Evolutionary conservation across 2,888 invertebrate genomes (phyloP).

Genomic region (Nemoura dubitans): DNA sequence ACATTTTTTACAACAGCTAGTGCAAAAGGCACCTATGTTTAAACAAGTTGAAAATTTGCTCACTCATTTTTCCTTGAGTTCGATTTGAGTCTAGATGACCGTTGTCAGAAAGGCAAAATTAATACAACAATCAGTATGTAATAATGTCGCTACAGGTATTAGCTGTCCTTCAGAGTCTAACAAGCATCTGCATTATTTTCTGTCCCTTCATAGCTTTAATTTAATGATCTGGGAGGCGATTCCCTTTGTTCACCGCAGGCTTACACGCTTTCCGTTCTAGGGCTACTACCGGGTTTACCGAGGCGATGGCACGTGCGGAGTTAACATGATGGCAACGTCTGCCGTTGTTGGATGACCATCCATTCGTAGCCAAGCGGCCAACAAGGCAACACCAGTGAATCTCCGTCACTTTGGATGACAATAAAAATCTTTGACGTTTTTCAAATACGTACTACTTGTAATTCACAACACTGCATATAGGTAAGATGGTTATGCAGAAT

Average conservation of each 20-base stretch:
- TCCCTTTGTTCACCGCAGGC: too few species aligned
- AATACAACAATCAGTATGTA: too few species aligned
- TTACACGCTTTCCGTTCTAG: constrained; percentile 58
- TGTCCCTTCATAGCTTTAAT: background rate
- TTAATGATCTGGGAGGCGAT: too few species aligned
- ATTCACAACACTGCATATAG: background rate
- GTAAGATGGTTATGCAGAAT: background rate
- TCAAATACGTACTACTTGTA: background rate
- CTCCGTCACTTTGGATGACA: background rate
- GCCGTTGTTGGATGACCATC: constrained; percentile 67
- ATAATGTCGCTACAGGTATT: too few species aligned
- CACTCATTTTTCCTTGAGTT: too few species aligned
- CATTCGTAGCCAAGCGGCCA: background rate
- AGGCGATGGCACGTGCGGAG: constrained; percentile 94
- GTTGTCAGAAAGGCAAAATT: too few species aligned
- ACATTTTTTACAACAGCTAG: too few species aligned
- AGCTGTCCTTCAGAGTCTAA: too few species aligned
- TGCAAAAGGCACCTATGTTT: too few species aligned
- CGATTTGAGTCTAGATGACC: too few species aligned
- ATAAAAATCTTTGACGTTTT: background rate
- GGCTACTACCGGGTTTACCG: constrained; percentile 95
- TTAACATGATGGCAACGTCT: constrained; percentile 91
- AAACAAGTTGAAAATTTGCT: too few species aligned
- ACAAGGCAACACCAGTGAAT: background rate
- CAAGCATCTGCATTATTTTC: too few species aligned